Percentiles rank a stretch among this genome's conserved stretches.
phyloP scores from a whole-genome alignment of 92 coral and sea anemone species.

The Porites lobata region DNA sequence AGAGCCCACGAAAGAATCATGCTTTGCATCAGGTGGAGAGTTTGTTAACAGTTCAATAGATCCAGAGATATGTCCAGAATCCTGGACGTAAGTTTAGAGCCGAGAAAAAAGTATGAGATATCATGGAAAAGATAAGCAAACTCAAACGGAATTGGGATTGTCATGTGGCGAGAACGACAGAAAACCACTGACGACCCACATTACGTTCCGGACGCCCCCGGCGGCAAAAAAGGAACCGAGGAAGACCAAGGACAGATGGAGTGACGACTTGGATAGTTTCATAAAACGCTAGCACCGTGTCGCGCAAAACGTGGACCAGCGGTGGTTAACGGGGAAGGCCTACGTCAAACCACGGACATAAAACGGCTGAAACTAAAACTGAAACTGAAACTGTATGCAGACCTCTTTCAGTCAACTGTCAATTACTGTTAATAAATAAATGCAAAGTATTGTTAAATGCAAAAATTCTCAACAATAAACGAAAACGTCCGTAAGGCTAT shows the following conservation, averaged over 20 bases:
- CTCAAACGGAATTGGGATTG: neutral
- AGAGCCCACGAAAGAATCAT: constrained; percentile 13
- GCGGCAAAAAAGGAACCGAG: neutral
- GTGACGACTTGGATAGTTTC: no score
- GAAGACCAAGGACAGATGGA: no score
- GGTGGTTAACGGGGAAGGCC: neutral
- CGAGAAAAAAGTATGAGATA: neutral
- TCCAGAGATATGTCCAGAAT: neutral
- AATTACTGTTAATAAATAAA: no score
- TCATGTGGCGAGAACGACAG: neutral
- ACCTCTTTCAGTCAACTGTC: neutral
- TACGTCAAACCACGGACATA: constrained; percentile 1
- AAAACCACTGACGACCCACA: neutral
- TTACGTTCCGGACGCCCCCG: neutral
- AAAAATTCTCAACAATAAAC: no score
- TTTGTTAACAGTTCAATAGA: neutral
- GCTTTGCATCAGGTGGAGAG: neutral
- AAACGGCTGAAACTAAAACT: constrained; percentile 7
- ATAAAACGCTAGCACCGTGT: no score
- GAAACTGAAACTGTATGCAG: neutral
- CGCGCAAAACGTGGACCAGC: no score
- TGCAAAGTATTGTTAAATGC: no score
- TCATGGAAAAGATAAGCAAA: neutral
- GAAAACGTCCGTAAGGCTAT: no score
- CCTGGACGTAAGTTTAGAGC: neutral